A percentile compares a stretch with the other conserved stretches of the same genome.
These are phyloP conservation scores for Eurois occulta DNA, from an alignment of 2,888 invertebrate genomes.

Conservation along the genomic window DNA sequence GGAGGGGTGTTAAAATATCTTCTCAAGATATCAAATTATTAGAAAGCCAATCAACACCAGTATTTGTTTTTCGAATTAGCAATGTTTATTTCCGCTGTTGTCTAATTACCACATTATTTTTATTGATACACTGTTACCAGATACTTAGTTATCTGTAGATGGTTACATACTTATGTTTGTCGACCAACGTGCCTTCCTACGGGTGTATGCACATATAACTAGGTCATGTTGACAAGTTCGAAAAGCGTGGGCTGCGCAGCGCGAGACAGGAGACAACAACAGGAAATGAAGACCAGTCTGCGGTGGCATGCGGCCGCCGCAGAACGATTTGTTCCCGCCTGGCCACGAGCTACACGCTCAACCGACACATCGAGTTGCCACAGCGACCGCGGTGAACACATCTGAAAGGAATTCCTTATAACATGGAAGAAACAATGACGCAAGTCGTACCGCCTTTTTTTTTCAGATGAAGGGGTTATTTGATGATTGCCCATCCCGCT, in stretches of 20 bases:
- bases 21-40: background rate
- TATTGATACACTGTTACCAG: background rate
- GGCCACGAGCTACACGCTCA: background rate
- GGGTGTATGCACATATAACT: background rate
- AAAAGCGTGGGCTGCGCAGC: background rate
- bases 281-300: slow-evolving; percentile 50
- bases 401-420: background rate
- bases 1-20: background rate
- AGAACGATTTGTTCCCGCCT: background rate
- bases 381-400: background rate
- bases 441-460: background rate
- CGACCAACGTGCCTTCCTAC: background rate
- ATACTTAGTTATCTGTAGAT: background rate
- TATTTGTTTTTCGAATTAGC: background rate
- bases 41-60: background rate
- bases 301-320: background rate
- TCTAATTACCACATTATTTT: background rate
- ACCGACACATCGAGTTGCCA: background rate
- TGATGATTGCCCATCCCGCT: too few relatives aligned
- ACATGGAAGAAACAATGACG: background rate
- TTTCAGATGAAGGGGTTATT: too few relatives aligned
- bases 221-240: slow-evolving; percentile 9
- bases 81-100: background rate
- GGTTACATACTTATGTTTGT: background rate
- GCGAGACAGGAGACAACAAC: slow-evolving; percentile 25